Percentiles rank a stretch among this genome's conserved stretches.
Conservation (phyloP, 2,113 vertebrate species). For the Pollimyrus isidori region DNA sequence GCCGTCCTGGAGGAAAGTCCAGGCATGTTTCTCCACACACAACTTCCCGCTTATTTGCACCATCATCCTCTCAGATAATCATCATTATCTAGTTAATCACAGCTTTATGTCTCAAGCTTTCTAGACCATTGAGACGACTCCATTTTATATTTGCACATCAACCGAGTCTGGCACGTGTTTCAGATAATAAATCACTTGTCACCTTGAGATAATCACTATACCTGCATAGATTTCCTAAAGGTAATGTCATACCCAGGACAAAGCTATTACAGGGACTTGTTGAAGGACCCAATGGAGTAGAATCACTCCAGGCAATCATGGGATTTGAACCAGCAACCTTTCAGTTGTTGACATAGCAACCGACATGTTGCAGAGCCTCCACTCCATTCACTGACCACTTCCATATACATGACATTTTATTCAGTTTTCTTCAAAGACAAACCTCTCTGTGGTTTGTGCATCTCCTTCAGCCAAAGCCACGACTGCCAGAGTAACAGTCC, state of each 20-base stretch:
- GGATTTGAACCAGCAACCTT: too few relatives aligned
- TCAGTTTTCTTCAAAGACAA: constrained; percentile 35
- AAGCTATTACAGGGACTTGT: too few relatives aligned
- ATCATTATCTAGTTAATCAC: background rate
- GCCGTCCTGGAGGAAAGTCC: background rate
- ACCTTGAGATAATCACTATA: background rate
- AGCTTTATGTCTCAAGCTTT: background rate
- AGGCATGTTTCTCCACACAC: background rate
- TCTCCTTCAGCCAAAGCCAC: constrained; percentile 52
- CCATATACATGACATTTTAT: background rate
- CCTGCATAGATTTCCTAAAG: background rate
- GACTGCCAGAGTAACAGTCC: constrained; percentile 66
- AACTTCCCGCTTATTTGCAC: background rate
- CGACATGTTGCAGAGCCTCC: too few relatives aligned
- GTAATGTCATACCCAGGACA: too few relatives aligned
- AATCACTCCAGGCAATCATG: too few relatives aligned
- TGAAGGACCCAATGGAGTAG: too few relatives aligned
- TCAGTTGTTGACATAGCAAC: too few relatives aligned
- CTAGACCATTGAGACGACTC: background rate
- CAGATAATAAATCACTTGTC: background rate
- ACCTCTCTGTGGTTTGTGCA: constrained; percentile 32
- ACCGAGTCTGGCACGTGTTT: background rate
- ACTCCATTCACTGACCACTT: too few relatives aligned
- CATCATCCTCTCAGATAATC: background rate
- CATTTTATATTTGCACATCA: background rate